Evolutionary conservation across 2,797 vertebrate species (phyloP), one percentile per base, ranked within the genome.

Genomic region (Micrastur ruficollis): DNA sequence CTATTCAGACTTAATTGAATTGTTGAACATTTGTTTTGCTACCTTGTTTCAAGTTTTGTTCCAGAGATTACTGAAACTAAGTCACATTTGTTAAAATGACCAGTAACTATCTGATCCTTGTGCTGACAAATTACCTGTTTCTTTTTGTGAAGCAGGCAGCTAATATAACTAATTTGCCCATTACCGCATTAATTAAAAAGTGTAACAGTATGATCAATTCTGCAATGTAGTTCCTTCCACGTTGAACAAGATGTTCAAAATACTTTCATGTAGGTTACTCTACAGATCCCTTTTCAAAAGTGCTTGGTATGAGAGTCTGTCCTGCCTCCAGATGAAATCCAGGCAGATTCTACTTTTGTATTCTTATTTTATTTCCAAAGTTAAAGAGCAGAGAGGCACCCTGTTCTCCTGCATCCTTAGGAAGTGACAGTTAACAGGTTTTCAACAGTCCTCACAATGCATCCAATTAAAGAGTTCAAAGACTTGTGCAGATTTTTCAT

Each of bases 401-500:
- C 7, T 34, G 10, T 15, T 44, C 40, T 70, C 63, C 29, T 65
- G 32, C 10, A 49, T 12, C 46, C 61, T 22, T 34, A 63, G 22
- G 63, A 78, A 53, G 19, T 42, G 17, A 65, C 5, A 67, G 12
- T 29, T 32, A 80, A 8, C 8, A 40, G 22, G 14, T 90, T 73
- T 79, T 34, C n/a, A 73, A 58, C 14, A 72, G 31, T 8, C 18
- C 50, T 86, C n/a, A 55, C 19, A 34, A 76, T 9, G 3, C 11
- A 63, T 16, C 27, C 32, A 50, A 3, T 42, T 72, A 56, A 47
- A 82, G 34, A 68, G 34, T 75, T 8, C 21, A 20, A 70, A 87
- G 42, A 49, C 14, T 52, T 0, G 0, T 10, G 18, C 44, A 29
- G 12, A 21, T 4, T n/a, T 73, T n/a, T 25, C 52, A 26, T 5